These are phyloP conservation scores for Archips crataeganus DNA, from an alignment of 2,888 invertebrate genomes.

Conservation along the genomic window DNA sequence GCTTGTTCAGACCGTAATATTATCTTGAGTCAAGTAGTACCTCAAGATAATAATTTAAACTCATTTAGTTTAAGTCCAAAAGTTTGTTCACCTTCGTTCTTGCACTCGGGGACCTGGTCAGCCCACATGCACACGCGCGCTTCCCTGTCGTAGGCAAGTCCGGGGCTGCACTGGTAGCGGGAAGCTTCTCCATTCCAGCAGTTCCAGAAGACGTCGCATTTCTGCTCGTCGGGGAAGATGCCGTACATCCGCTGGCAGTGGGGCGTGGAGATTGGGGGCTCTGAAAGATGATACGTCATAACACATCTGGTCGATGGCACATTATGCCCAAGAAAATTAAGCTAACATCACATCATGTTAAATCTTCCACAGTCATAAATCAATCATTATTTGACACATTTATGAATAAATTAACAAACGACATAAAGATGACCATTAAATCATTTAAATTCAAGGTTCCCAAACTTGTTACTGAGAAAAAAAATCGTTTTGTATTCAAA, in stretches of 20 bases:
- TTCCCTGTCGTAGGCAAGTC: slow-evolving; percentile 97
- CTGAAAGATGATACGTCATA: slow-evolving; percentile 68
- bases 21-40: too few relatives aligned
- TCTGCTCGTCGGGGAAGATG: slow-evolving; percentile 94
- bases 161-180: slow-evolving; percentile 97
- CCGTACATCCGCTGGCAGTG: slow-evolving; percentile 96
- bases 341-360: neutral
- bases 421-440: neutral
- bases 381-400: neutral
- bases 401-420: neutral
- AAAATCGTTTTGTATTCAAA: slow-evolving; percentile 19
- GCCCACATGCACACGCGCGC: slow-evolving; percentile 98
- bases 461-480: slow-evolving; percentile 18
- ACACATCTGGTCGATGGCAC: neutral
- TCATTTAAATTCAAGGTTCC: slow-evolving; percentile 20
- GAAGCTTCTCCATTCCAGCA: slow-evolving; percentile 98
- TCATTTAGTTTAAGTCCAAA: neutral
- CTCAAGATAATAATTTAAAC: too few relatives aligned
- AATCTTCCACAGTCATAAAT: neutral
- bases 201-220: slow-evolving; percentile 98
- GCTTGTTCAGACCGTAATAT: too few relatives aligned
- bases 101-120: slow-evolving; percentile 97
- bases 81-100: slow-evolving; percentile 90
- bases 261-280: slow-evolving; percentile 93
- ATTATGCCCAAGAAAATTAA: too few relatives aligned